Percentiles rank a stretch among this genome's conserved stretches.
Conservation (phyloP, 1,140 invertebrate genomes). For the Magallana ariakensis region DNA sequence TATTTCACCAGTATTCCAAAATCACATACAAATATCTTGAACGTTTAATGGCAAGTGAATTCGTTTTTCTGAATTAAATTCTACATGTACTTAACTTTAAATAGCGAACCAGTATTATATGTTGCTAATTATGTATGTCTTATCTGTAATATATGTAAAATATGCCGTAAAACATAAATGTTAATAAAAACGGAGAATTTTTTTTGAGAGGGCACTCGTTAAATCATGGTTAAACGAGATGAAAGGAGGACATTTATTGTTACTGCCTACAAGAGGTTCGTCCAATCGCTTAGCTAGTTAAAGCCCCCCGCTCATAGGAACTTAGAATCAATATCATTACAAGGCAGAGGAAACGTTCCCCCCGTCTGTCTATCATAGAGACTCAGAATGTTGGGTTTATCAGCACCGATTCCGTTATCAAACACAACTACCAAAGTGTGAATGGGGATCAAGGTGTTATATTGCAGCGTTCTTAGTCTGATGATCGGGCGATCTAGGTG, state of each 20-base stretch:
- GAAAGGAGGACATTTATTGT: not conserved
- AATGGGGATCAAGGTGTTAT: constrained; percentile 20
- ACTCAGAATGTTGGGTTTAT: not conserved
- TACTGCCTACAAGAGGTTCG: not conserved
- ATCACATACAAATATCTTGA: too few species aligned
- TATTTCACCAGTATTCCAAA: too few species aligned
- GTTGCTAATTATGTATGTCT: too few species aligned
- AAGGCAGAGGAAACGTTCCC: not conserved
- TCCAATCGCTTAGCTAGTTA: not conserved
- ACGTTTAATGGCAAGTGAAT: too few species aligned
- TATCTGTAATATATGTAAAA: too few species aligned
- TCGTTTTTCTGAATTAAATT: too few species aligned
- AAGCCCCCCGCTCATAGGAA: not conserved
- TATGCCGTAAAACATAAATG: too few species aligned
- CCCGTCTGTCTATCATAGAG: not conserved
- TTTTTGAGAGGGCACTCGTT: too few species aligned
- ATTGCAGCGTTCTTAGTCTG: constrained; percentile 3
- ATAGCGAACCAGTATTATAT: too few species aligned
- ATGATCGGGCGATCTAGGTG: not conserved
- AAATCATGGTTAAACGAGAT: too few species aligned
- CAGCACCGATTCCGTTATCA: constrained; percentile 17
- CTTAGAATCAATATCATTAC: not conserved
- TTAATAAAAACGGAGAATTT: too few species aligned
- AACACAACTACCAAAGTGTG: constrained; percentile 4
- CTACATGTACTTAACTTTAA: too few species aligned